Conservation (phyloP, 2,888 invertebrate genomes). For the Thereva unica region DNA sequence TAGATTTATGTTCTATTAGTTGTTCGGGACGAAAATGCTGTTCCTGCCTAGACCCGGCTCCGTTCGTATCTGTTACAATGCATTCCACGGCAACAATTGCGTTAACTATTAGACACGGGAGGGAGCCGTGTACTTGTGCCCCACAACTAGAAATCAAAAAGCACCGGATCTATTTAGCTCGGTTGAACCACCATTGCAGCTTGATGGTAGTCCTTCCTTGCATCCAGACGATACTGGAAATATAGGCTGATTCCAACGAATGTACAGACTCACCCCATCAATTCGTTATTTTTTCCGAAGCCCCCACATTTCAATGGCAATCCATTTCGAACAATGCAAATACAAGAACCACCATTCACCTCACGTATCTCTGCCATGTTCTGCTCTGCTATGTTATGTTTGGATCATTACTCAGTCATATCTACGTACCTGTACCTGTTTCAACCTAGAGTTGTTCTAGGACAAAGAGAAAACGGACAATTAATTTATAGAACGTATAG, state of each 20-base stretch:
- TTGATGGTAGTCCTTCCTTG: background rate
- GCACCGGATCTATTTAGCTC: constrained; percentile 13
- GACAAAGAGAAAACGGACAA: constrained; percentile 30
- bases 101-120: constrained; percentile 12
- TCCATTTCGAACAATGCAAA: constrained; percentile 32
- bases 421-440: constrained; percentile 15
- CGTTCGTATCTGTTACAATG: constrained; percentile 12
- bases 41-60: too few species aligned
- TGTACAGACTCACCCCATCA: too few species aligned
- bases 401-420: constrained; percentile 22
- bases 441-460: constrained; percentile 4
- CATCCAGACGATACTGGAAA: too few species aligned
- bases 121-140: constrained; percentile 1
- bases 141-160: constrained; percentile 10
- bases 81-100: constrained; percentile 22
- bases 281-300: too few species aligned
- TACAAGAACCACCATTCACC: constrained; percentile 16
- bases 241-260: too few species aligned
- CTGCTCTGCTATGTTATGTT: background rate
- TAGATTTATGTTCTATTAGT: constrained; percentile 26
- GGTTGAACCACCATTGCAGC: constrained; percentile 13
- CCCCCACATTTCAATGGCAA: constrained; percentile 18
- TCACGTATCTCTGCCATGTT: constrained; percentile 17
- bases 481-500: constrained; percentile 36
- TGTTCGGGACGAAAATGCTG: background rate